Percentiles rank a stretch among this genome's conserved stretches.
Evolutionary conservation across 2,888 invertebrate species (phyloP).

Genomic region (Drosophila peninsularis): DNA sequence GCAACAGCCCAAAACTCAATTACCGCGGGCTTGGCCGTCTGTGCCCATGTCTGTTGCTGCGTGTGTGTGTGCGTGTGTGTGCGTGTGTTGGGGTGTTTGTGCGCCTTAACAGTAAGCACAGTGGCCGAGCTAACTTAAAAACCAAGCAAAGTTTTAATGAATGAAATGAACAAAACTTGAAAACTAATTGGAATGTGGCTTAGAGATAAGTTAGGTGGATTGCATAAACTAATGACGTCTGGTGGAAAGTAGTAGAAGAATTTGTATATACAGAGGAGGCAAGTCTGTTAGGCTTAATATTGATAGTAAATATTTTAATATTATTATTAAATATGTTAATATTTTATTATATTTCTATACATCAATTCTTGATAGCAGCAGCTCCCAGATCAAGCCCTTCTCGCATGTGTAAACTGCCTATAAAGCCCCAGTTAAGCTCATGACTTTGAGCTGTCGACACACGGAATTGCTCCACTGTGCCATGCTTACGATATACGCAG

Average conservation of each 20-base stretch:
- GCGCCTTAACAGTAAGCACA: slow-evolving; percentile 26
- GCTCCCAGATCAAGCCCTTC: no score
- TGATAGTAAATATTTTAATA: no score
- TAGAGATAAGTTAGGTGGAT: no score
- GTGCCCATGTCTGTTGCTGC: not conserved
- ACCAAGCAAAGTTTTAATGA: slow-evolving; percentile 2
- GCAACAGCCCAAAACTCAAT: slow-evolving; percentile 76
- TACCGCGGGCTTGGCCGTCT: slow-evolving; percentile 36
- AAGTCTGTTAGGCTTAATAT: not conserved
- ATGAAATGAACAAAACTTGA: not conserved
- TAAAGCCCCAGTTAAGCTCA: no score
- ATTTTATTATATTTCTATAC: no score
- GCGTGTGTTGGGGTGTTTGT: not conserved
- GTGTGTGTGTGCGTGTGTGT: not conserved
- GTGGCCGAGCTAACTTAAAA: slow-evolving; percentile 23
- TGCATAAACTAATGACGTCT: not conserved
- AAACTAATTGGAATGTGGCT: not conserved
- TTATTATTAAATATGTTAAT: no score
- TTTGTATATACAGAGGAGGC: not conserved
- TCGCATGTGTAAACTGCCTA: no score
- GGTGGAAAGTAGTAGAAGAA: not conserved
- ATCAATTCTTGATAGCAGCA: no score
- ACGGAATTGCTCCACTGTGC: slow-evolving; percentile 27
- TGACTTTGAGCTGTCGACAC: no score
- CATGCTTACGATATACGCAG: slow-evolving; percentile 48